These are phyloP conservation scores for Microplitis deprimator DNA, from an alignment of 2,888 invertebrate genomes.

Conservation along the genomic window DNA sequence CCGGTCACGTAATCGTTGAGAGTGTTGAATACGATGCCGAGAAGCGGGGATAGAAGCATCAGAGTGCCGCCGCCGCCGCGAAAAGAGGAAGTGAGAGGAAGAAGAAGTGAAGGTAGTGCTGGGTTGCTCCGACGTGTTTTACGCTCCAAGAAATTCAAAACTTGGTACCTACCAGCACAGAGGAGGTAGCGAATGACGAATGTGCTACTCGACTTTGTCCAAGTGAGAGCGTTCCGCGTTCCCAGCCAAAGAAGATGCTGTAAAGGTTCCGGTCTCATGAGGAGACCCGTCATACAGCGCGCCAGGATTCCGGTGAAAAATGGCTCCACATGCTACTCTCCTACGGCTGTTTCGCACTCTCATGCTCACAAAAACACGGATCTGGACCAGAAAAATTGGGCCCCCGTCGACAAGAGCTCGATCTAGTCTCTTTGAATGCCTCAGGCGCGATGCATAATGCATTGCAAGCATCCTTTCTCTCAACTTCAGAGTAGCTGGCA, in stretches of 20 bases:
- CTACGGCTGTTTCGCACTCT: not conserved
- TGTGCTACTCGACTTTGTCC: constrained; percentile 36
- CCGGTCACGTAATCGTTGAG: constrained; percentile 55
- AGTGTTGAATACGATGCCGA: constrained; percentile 53
- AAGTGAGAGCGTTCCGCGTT: constrained; percentile 21
- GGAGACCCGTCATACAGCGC: not conserved
- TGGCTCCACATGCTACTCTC: not conserved
- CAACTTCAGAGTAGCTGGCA: not conserved
- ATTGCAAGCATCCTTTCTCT: constrained; percentile 29
- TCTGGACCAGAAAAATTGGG: constrained; percentile 16
- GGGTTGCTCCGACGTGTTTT: constrained; percentile 43
- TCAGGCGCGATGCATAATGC: constrained; percentile 38
- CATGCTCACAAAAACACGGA: not conserved
- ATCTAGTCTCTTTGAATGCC: constrained; percentile 25
- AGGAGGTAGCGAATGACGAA: constrained; percentile 34
- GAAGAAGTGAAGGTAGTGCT: constrained; percentile 43
- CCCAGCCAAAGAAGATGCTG: constrained; percentile 2
- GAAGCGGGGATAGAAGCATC: not conserved
- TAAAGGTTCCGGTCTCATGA: not conserved
- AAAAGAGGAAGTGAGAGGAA: constrained; percentile 8
- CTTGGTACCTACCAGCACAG: constrained; percentile 30
- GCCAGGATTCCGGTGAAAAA: constrained; percentile 2
- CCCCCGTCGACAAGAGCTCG: not conserved
- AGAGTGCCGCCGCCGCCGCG: not conserved
- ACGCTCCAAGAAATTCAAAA: constrained; percentile 49